Conservation (phyloP, 1,140 invertebrate genomes). For the Rhopalosiphum padi region DNA sequence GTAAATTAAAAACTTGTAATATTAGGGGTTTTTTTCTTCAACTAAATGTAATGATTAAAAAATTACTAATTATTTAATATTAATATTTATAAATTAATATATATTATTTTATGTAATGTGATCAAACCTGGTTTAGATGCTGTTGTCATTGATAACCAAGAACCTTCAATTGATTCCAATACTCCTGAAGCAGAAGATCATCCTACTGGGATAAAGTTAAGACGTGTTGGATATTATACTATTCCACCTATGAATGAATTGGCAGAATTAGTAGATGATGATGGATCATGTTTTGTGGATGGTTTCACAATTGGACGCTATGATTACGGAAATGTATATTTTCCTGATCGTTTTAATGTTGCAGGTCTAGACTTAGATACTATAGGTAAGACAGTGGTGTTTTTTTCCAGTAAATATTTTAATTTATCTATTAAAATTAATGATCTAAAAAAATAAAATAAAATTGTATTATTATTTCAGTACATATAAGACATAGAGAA, state of each 20-base stretch:
- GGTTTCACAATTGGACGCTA: slow-evolving; percentile 88
- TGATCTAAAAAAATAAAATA: background rate
- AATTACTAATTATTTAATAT: background rate
- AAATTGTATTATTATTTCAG: slow-evolving; percentile 63
- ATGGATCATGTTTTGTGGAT: slow-evolving; percentile 84
- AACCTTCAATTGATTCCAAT: slow-evolving; percentile 46
- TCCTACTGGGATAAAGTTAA: slow-evolving; percentile 70
- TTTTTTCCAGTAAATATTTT: background rate
- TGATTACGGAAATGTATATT: slow-evolving; percentile 93
- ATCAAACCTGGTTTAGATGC: background rate
- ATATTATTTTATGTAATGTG: background rate
- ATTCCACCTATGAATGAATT: slow-evolving; percentile 82
- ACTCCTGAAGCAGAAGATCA: slow-evolving; percentile 66
- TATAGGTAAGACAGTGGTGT: slow-evolving; percentile 14
- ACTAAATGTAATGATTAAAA: background rate
- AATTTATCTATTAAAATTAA: background rate
- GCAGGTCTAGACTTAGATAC: slow-evolving; percentile 69
- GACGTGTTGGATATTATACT: slow-evolving; percentile 85
- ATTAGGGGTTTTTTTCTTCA: no score
- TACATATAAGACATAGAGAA: slow-evolving; percentile 79
- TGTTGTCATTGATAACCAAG: slow-evolving; percentile 20
- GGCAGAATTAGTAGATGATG: slow-evolving; percentile 69
- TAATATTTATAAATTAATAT: background rate
- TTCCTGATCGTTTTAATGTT: slow-evolving; percentile 87
- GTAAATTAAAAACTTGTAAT: no score